Conservation (phyloP, 2,113 vertebrate species). For the Hippocampus abdominalis region DNA sequence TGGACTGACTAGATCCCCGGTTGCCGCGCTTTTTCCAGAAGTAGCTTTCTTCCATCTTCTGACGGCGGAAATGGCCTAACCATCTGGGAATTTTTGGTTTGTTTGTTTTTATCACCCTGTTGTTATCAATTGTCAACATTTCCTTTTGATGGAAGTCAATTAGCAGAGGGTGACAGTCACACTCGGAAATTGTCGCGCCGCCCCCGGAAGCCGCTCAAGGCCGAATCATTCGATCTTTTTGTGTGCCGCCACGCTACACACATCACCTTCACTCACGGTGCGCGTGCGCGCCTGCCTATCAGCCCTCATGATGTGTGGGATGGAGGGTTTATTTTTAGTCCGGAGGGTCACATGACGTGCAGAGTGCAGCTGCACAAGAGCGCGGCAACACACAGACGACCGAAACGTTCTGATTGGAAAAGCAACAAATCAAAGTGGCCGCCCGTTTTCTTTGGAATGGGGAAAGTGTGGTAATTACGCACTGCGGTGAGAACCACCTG, state of each 20-base stretch:
- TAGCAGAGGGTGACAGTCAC: not conserved
- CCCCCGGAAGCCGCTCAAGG: not conserved
- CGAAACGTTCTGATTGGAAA: not conserved
- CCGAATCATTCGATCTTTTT: not conserved
- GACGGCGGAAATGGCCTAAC: not conserved
- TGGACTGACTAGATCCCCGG: too few relatives aligned
- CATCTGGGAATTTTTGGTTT: too few relatives aligned
- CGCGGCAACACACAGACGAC: not conserved
- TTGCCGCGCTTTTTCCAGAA: too few relatives aligned
- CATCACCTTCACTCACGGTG: not conserved
- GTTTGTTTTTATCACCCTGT: not conserved
- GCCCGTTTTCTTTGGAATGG: not conserved
- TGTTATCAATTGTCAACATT: not conserved
- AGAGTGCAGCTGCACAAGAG: not conserved
- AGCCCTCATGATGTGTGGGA: not conserved
- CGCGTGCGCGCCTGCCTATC: not conserved
- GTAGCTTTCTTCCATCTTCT: too few relatives aligned
- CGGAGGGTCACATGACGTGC: not conserved
- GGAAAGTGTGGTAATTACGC: not conserved
- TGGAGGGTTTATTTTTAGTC: constrained; percentile 1
- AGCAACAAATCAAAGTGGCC: not conserved
- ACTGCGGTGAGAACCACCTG: not conserved
- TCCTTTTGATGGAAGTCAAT: not conserved
- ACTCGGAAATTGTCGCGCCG: not conserved
- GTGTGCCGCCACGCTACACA: not conserved